Percentiles rank a stretch among this genome's conserved stretches.
Conservation (phyloP, 2,888 invertebrate species). For the Microplitis manilae region DNA sequence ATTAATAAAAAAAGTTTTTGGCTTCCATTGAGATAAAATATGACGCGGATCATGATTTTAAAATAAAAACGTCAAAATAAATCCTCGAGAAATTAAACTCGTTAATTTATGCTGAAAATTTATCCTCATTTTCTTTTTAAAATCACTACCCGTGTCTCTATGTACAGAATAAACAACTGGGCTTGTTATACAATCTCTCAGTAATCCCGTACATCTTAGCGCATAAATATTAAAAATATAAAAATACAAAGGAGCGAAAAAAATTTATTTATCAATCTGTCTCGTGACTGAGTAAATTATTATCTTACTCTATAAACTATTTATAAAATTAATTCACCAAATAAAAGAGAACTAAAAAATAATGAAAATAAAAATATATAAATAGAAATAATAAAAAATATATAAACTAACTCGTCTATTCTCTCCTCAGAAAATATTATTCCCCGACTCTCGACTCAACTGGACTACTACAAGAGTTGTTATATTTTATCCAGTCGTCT, state of each 20-base stretch:
- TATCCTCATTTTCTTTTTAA: not conserved
- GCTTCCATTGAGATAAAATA: not conserved
- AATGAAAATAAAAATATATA: not conserved
- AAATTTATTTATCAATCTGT: not conserved
- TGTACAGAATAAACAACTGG: not conserved
- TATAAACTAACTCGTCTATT: not conserved
- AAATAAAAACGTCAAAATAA: not conserved
- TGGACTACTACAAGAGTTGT: not conserved
- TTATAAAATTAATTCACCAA: not conserved
- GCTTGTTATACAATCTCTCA: not conserved
- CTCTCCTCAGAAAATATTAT: not conserved
- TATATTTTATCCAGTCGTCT: constrained; percentile 1
- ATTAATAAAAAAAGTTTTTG: no score
- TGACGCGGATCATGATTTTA: not conserved
- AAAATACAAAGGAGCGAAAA: not conserved
- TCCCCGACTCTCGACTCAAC: not conserved
- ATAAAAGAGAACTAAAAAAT: not conserved
- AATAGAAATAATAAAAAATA: not conserved
- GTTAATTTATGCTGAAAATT: not conserved
- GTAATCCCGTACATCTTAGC: not conserved
- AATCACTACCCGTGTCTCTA: not conserved
- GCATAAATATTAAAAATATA: not conserved
- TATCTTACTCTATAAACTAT: not conserved
- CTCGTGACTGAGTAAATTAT: not conserved
- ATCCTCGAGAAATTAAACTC: not conserved